Base-by-base conservation (phyloP, 2,113 vertebrate genomes). In the Varanus komodoensis region DNA sequence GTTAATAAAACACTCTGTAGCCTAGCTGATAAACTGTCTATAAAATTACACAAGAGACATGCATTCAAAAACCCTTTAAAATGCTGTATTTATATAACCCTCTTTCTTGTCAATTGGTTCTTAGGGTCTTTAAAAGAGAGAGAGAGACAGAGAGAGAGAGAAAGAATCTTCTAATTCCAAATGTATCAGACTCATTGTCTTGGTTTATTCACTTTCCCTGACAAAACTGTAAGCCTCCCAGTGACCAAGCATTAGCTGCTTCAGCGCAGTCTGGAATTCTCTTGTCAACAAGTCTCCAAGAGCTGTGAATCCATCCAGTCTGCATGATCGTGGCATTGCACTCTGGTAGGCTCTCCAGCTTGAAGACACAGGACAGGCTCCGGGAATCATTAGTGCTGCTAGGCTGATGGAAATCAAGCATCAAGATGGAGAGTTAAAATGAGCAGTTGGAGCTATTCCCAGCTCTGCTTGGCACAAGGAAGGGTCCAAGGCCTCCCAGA, bases 1-100 rank as follows among this genome's bases (percentile, higher is more conserved):
- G 15, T 92, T 92, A 94, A 94, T 91, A 92, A 90, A 93, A 85
- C 19, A 79, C 34, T 54, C 1, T 6, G 17, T 69, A 79, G 38
- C 57, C 0, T 25, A 44, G 34, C 19, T 94, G 79, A 92, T 84
- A 88, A 92, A 85, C n/a, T 52, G 34, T 71, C 87, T 93, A 61
- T 92, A 87, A 93, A 95, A 79, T 34, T 90, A 67, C 61, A 71
- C 79, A 84, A 64, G 79, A 87, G 50, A 81, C 2, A 69, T 7
- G 61, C 11, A 73, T 84, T 91, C 67, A 87, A 93, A 86, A 93
- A 80, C 48, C 57, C 69, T 69, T 54, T 50, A 81, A 64, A 23
- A 21, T 29, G 52, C 48, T 71, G 4, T 79, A 8, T 75, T 85
- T 84, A 78, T 86, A 38, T 23, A 84, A 93, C 78, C 68, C 89